A percentile compares a stretch with the other conserved stretches of the same genome.
Evolutionary conservation across 64 coral and sea anemone genomes (phyloP).

Genomic region (Porites lutea): DNA sequence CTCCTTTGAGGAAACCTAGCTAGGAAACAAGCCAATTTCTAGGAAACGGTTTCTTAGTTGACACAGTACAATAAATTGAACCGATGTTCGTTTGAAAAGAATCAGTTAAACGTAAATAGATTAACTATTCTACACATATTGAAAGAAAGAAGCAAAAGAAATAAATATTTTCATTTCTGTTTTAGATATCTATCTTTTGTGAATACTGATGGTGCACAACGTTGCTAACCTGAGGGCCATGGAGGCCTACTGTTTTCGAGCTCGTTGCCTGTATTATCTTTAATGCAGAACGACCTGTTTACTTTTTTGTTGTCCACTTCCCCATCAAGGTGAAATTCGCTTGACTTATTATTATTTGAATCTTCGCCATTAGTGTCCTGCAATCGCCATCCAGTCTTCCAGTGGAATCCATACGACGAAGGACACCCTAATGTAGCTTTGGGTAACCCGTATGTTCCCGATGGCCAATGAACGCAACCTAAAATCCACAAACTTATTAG

Average conservation of each 20-base stretch:
- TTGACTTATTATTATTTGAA: neutral
- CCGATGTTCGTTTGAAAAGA: too few relatives aligned
- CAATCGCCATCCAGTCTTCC: conserved; percentile 48
- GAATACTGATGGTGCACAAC: too few relatives aligned
- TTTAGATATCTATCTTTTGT: too few relatives aligned
- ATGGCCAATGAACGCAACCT: neutral
- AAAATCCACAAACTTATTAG: too few relatives aligned
- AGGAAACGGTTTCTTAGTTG: too few relatives aligned
- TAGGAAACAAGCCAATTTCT: too few relatives aligned
- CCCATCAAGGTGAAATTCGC: conserved; percentile 37
- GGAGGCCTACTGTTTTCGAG: neutral
- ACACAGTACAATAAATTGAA: too few relatives aligned
- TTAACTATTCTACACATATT: too few relatives aligned
- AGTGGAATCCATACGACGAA: neutral
- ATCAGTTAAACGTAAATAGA: too few relatives aligned
- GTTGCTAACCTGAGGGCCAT: conserved; percentile 34
- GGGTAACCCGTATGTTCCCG: conserved; percentile 36
- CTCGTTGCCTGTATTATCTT: neutral
- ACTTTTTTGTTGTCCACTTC: neutral
- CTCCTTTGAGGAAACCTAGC: too few relatives aligned
- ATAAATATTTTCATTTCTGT: too few relatives aligned
- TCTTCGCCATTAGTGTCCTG: conserved; percentile 20
- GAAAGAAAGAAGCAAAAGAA: too few relatives aligned
- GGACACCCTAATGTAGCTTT: conserved; percentile 49
- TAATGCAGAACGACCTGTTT: conserved; percentile 58